Conservation (phyloP, 2,888 invertebrate species). For the Lasioglossum malachurum region DNA sequence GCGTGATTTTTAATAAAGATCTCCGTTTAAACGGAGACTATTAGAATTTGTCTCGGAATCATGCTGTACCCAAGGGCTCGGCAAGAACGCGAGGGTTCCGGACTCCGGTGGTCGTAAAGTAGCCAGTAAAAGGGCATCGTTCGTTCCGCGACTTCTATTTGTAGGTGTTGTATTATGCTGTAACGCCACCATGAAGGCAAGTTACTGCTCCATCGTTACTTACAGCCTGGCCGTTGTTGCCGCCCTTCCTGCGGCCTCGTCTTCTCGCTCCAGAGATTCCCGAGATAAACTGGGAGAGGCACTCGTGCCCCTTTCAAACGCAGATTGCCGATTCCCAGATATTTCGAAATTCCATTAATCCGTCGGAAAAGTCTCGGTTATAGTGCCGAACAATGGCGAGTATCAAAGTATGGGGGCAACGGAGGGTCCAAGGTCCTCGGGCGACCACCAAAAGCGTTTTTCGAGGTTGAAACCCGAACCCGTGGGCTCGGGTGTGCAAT, state of each 20-base stretch:
- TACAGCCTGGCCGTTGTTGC: constrained; percentile 62
- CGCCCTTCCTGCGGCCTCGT: constrained; percentile 27
- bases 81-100: constrained; percentile 62
- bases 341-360: neutral
- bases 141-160: constrained; percentile 71
- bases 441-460: neutral
- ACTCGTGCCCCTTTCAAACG: neutral
- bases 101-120: constrained; percentile 68
- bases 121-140: constrained; percentile 40
- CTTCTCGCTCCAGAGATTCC: constrained; percentile 17
- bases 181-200: constrained; percentile 53
- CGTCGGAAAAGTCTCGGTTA: neutral
- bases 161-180: constrained; percentile 69
- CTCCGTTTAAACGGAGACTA: neutral
- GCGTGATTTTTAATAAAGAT: neutral
- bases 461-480: neutral
- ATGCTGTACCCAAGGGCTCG: constrained; percentile 63
- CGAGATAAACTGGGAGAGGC: neutral
- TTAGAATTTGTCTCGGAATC: neutral
- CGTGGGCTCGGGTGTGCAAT: neutral
- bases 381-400: neutral
- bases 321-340: neutral
- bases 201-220: constrained; percentile 67
- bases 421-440: neutral
- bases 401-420: neutral